Evolutionary conservation across 2,113 vertebrate species (phyloP), one percentile per base, ranked within the genome.

Genomic region (Passer domesticus): DNA sequence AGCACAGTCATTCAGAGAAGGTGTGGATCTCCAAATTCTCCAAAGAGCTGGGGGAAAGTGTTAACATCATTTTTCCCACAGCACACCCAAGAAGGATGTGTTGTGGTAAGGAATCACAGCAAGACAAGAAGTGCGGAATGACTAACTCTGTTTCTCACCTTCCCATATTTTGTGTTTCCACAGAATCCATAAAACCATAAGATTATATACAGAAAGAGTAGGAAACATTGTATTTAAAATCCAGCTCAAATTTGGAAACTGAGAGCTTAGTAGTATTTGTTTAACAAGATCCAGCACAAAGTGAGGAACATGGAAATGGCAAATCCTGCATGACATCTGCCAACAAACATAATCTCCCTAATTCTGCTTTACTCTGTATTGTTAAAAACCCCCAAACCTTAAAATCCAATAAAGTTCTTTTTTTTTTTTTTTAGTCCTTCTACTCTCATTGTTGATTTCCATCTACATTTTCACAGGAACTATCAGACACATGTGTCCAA

Each of bases 211-310:
- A 89, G 33, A 78, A 93, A 88, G 22, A 87, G 9, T 10, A 75
- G 24, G 25, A 41, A 83, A 78, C 37, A 92, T 49, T 6, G 7
- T 64, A 47, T 78, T 87, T 78, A 66, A 96, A 90, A 92, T 59
- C 18, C n/a, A 62, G n/a, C 43, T 92, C 68, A 66, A 92, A 91
- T 88, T 22, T 69, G 31, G 55, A 69, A 94, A 83, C 23, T 11
- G 39, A 50, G 30, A 80, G 43, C 30, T 89, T 67, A 56, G 55
- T 27, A 80, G 24, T 82, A 78, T 86, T 92, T 87, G 6, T 67
- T 95, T 89, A 73, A 89, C n/a, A 64, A 84, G 87, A 91, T 84
- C 82, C 52, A 73, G 33, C 49, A 89, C 53, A 91, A 72, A 84
- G 28, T 77, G 64, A 91, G 31, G 15, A 77, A 31, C 2, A 53